Base-by-base conservation (phyloP, 2,113 vertebrate genomes). In the Pachycephala philippinensis region DNA sequence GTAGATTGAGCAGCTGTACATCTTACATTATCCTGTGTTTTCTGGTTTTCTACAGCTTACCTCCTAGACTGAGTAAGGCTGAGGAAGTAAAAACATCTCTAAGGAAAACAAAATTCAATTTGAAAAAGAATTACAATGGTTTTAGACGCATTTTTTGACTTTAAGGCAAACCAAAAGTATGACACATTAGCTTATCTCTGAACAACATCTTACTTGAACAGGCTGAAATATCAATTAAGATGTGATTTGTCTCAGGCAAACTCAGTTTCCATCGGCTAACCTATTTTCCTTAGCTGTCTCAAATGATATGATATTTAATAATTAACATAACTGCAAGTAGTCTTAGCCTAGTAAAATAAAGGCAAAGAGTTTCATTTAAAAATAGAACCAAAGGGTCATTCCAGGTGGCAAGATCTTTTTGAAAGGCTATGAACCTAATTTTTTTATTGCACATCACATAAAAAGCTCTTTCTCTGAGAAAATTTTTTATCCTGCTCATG, bases 281-380 rank as follows among this genome's bases (percentile, higher is more conserved):
- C 87, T 93, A 87, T 96, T 93, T 96, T 95, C 71, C 84, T 96
- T 87, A 85, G 74, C 81, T 94, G 77, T 95, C 90, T 93, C 89
- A 93, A 88, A 97, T 92, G 95, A 93, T 85, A 85, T 1, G 15
- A 87, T 92, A 81, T 75, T 93, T 92, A 96, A 90, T 95, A 94
- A 96, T 97, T 97, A 93, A 95, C 85, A 68, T 52, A 97, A 89
- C 88, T 95, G 92, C 92, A 79, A 91, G 94, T 90, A 90, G 86
- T 70, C 53, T 77, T 95, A 90, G 76, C 93, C 89, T 84, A 90
- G 49, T 90, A 95, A 90, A 95, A 95, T 61, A 75, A 89, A 91
- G 52, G 63, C 57, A 64, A 64, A 9, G 79, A 61, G 37, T 69
- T 89, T 90, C 13, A 69, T 68, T 92, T 92, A 76, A 92, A 97